phyloP scores from a whole-genome alignment of 2,888 invertebrate species.

The Philereme vetulata region DNA sequence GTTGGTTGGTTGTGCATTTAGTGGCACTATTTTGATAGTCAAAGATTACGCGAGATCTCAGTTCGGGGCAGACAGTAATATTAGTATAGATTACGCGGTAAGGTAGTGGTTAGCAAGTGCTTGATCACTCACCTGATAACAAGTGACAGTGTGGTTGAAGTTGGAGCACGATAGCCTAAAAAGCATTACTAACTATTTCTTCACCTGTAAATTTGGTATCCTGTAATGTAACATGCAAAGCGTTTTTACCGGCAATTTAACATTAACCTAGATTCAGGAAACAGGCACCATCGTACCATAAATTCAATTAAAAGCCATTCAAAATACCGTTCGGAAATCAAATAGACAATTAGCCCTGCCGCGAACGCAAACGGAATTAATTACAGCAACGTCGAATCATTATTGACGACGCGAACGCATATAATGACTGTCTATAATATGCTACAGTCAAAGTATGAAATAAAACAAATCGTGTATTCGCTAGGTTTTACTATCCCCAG shows the following conservation, averaged over 20 bases:
- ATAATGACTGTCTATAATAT: constrained; percentile 18
- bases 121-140: no score
- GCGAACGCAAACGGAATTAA: constrained; percentile 42
- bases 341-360: constrained; percentile 40
- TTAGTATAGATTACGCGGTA: no score
- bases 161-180: no score
- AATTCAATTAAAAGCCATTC: constrained; percentile 41
- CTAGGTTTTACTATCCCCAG: no score
- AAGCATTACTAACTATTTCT: not conserved
- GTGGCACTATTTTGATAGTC: no score
- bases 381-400: constrained; percentile 37
- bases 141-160: no score
- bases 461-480: no score
- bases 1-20: no score
- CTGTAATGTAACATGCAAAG: constrained; percentile 6
- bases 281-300: constrained; percentile 31
- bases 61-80: no score
- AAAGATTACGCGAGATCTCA: no score
- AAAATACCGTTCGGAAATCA: constrained; percentile 39
- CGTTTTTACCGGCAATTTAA: constrained; percentile 8
- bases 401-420: constrained; percentile 24
- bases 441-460: constrained; percentile 9
- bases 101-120: no score
- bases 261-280: constrained; percentile 26
- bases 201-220: not conserved